These are phyloP conservation scores for Drosophila borborema DNA, from an alignment of 2,888 invertebrate species.

Conservation along the genomic window DNA sequence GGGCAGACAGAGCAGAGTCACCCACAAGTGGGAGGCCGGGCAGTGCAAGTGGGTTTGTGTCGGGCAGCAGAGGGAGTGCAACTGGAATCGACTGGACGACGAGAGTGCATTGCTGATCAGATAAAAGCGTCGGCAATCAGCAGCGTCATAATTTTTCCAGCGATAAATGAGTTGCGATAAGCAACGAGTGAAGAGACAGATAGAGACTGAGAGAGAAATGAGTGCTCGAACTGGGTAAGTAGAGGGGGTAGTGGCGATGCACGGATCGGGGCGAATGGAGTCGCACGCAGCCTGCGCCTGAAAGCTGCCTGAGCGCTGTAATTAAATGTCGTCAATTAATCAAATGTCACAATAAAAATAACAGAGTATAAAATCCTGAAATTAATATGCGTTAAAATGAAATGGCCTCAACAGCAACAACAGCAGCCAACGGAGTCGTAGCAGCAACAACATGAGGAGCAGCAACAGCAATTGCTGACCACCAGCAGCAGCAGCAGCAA, in stretches of 20 bases:
- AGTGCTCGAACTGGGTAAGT: slow-evolving; percentile 3
- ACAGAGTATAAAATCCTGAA: slow-evolving; percentile 81
- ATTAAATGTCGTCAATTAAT: slow-evolving; percentile 86
- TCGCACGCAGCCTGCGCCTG: slow-evolving; percentile 49
- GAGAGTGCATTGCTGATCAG: slow-evolving; percentile 61
- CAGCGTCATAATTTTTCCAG: slow-evolving; percentile 83
- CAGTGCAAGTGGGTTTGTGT: slow-evolving; percentile 2
- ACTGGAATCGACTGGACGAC: slow-evolving; percentile 14
- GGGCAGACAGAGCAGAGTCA: slow-evolving; percentile 53
- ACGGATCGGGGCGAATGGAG: slow-evolving; percentile 18
- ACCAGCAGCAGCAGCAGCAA: slow-evolving; percentile 53
- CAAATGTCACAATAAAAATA: slow-evolving; percentile 84
- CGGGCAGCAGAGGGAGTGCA: slow-evolving; percentile 7
- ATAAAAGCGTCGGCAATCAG: slow-evolving; percentile 75
- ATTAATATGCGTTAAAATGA: slow-evolving; percentile 82
- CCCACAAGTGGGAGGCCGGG: slow-evolving; percentile 53
- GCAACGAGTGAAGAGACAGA: slow-evolving; percentile 39
- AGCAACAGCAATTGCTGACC: slow-evolving; percentile 70
- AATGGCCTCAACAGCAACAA: slow-evolving; percentile 73
- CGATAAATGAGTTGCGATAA: slow-evolving; percentile 84
- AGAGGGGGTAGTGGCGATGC: not conserved
- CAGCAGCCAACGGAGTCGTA: slow-evolving; percentile 35
- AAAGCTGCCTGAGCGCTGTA: slow-evolving; percentile 81
- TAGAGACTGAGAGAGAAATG: slow-evolving; percentile 24
- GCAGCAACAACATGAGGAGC: slow-evolving; percentile 43